Evolutionary conservation across 1,140 invertebrate species (phyloP).

Genomic region (Pachypeltis micranthus): DNA sequence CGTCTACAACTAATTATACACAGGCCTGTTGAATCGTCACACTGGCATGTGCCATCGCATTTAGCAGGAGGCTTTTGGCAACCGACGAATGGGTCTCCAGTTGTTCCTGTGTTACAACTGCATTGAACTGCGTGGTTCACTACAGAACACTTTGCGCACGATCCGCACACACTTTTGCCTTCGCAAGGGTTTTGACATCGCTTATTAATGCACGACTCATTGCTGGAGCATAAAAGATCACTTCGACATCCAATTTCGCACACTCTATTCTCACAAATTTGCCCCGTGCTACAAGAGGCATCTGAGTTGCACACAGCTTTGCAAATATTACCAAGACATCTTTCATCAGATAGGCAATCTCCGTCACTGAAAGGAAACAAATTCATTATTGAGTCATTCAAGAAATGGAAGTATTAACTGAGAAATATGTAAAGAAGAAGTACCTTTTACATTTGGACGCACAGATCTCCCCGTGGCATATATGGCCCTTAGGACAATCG

Average conservation of each 20-base stretch:
- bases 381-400: constrained; percentile 11
- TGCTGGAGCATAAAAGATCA: constrained; percentile 59
- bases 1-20: constrained; percentile 54
- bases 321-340: constrained; percentile 67
- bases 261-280: constrained; percentile 75
- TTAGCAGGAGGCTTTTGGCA: constrained; percentile 52
- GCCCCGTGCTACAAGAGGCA: constrained; percentile 57
- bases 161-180: constrained; percentile 53
- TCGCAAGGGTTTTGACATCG: constrained; percentile 75
- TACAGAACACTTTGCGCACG: constrained; percentile 69
- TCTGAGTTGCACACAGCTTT: constrained; percentile 75
- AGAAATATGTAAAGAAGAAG: neutral
- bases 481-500: constrained; percentile 53
- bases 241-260: constrained; percentile 73
- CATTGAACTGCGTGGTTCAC: constrained; percentile 73
- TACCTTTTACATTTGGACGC: constrained; percentile 58
- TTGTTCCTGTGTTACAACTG: constrained; percentile 63
- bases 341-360: constrained; percentile 70
- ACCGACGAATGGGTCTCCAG: constrained; percentile 64
- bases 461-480: constrained; percentile 62
- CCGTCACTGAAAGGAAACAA: constrained; percentile 45
- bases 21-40: constrained; percentile 58
- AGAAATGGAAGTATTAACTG: neutral
- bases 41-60: constrained; percentile 55
- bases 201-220: constrained; percentile 68